Base-by-base conservation (phyloP, 1,140 invertebrate genomes). In the Drosophila navojoa region DNA sequence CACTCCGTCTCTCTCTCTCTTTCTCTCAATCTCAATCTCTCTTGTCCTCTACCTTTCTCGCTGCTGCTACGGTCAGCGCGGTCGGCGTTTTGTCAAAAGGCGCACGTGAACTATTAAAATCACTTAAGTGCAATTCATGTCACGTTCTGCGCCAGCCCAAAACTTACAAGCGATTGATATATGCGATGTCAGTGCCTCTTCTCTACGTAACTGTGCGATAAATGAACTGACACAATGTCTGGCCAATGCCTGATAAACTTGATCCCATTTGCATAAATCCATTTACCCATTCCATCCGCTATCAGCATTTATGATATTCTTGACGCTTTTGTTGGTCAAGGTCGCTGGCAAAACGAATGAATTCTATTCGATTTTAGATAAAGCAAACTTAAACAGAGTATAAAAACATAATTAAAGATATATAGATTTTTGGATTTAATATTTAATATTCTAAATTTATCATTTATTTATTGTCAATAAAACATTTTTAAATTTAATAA, bases 61-160 rank as follows among this genome's bases (percentile, higher is more conserved):
- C n/a, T 15, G 42, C n/a, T 40, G 38, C 25, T 15, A 38, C 11
- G 55, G 50, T 29, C 50, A 42, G 61, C 66, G 35, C 35, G 54
- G 62, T 69, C 84, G 73, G 85, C 77, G 71, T 90, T 74, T 81
- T 90, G 86, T 81, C 86, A 81, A 81, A 76, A 86, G 72, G 71
- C 72, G 86, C 86, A 90, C 86, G 86, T 90, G 86, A 90, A 90
- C 86, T 86, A 90, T 90, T 90, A 81, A 90, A 90, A 90, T 90
- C 86, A 90, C 86, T 90, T 90, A 86, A 77, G 62, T 85, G 71
- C 86, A 74, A 90, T 90, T 90, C 86, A 81, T 72, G 81, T 90
- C 86, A 90, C 86, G 86, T 90, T 77, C 72, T 35, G 58, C 53
- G 50, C 42, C 49, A 80, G 59, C 64, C 66, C 54, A 77, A 87